phyloP scores from a whole-genome alignment of 1,140 invertebrate genomes.

The Teleogryllus occipitalis region DNA sequence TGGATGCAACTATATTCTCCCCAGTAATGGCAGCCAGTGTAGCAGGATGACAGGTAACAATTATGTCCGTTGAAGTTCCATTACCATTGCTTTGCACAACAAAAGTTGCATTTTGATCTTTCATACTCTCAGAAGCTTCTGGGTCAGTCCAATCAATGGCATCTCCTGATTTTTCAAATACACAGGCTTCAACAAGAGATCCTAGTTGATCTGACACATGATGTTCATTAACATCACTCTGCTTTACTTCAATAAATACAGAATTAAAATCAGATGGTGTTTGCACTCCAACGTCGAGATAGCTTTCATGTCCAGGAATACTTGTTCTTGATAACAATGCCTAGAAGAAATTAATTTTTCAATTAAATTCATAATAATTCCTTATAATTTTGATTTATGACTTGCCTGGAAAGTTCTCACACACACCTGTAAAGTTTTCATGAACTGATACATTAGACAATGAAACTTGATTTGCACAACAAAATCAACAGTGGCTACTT shows the following conservation, averaged over 20 bases:
- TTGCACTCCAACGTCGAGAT: background rate
- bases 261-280: background rate
- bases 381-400: too few relatives aligned
- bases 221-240: too few relatives aligned
- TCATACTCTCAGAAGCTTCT: background rate
- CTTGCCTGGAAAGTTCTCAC: background rate
- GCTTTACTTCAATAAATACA: constrained; percentile 2
- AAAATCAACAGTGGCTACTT: constrained; percentile 16
- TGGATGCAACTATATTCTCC: background rate
- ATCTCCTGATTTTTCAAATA: constrained; percentile 2
- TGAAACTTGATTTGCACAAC: constrained; percentile 15
- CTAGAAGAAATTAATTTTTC: background rate
- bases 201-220: background rate
- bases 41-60: constrained; percentile 11
- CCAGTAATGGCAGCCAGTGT: constrained; percentile 11
- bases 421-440: constrained; percentile 18
- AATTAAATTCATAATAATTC: too few relatives aligned
- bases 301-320: constrained; percentile 9
- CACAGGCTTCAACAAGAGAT: constrained; percentile 13
- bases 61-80: constrained; percentile 8
- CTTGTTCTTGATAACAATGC: constrained; percentile 3
- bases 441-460: constrained; percentile 12
- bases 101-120: background rate
- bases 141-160: background rate
- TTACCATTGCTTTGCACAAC: background rate